phyloP scores from a whole-genome alignment of 1,140 invertebrate species.

The Leucophenga varia region DNA sequence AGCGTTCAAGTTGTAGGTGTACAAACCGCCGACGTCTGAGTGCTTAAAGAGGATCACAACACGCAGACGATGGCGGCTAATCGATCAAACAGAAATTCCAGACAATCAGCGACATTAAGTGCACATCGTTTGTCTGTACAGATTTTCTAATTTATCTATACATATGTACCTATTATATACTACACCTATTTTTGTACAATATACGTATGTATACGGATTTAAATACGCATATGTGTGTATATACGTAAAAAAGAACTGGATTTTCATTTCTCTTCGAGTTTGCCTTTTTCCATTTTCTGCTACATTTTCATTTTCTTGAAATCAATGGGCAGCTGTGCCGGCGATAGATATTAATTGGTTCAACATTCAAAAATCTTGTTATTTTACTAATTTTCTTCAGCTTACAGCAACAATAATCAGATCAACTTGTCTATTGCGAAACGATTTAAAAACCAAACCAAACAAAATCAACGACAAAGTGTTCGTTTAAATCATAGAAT shows the following conservation, averaged over 20 bases:
- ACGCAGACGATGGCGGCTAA: constrained; percentile 31
- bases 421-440: too few relatives aligned
- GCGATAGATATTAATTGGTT: constrained; percentile 47
- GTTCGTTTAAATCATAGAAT: too few relatives aligned
- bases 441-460: too few relatives aligned
- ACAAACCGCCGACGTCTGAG: constrained; percentile 21
- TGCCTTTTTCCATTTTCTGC: constrained; percentile 26
- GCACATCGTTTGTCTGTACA: constrained; percentile 20
- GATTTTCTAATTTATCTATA: too few relatives aligned
- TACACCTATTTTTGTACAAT: too few relatives aligned
- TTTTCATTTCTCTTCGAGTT: too few relatives aligned
- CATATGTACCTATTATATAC: too few relatives aligned
- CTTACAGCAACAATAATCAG: too few relatives aligned
- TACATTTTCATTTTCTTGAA: too few relatives aligned
- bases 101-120: neutral
- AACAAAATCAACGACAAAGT: too few relatives aligned
- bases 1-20: constrained; percentile 39
- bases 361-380: constrained; percentile 18
- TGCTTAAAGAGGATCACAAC: constrained; percentile 25
- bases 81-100: constrained; percentile 33
- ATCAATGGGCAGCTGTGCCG: constrained; percentile 44
- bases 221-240: constrained; percentile 6
- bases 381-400: constrained; percentile 32
- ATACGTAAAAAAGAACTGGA: too few relatives aligned
- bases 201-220: too few relatives aligned